phyloP scores from a whole-genome alignment of 2,888 invertebrate genomes.

The Sthenelais limicola region DNA sequence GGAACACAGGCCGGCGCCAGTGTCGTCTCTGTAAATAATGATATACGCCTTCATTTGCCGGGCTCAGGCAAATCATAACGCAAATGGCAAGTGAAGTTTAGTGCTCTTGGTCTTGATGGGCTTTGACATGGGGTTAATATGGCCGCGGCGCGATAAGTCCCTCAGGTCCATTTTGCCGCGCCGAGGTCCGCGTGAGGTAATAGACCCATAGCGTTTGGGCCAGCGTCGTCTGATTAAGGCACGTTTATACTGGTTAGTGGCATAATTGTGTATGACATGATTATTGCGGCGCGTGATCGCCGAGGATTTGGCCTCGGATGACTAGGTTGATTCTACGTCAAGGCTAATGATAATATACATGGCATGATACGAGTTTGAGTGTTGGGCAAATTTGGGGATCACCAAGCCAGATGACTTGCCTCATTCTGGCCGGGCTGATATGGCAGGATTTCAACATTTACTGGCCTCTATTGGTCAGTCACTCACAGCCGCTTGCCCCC shows the following conservation, averaged over 20 bases:
- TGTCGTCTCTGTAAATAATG: slow-evolving; percentile 21
- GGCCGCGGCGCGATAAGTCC: slow-evolving; percentile 3
- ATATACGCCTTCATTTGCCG: slow-evolving; percentile 9
- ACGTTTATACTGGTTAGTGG: slow-evolving; percentile 21
- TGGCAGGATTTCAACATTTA: too few species aligned
- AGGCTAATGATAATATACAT: slow-evolving; percentile 33
- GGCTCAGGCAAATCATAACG: slow-evolving; percentile 29
- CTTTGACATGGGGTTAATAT: slow-evolving; percentile 5
- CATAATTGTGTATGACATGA: slow-evolving; percentile 36
- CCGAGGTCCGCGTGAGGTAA: not conserved
- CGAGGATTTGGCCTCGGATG: slow-evolving; percentile 7
- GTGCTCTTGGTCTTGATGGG: not conserved
- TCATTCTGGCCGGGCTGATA: too few species aligned
- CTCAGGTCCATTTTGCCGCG: slow-evolving; percentile 19
- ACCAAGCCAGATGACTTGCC: too few species aligned
- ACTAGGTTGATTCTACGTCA: not conserved
- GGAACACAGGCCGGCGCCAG: too few species aligned
- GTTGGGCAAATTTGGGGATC: not conserved
- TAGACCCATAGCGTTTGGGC: not conserved
- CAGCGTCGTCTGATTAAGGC: slow-evolving; percentile 6
- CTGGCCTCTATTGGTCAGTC: slow-evolving; percentile 1
- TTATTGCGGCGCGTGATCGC: slow-evolving; percentile 17
- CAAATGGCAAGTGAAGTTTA: slow-evolving; percentile 31
- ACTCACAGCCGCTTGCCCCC: slow-evolving; percentile 5
- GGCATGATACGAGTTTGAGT: not conserved